Conservation (phyloP, 2,888 invertebrate species). For the Eumacrocentrus americanus region DNA sequence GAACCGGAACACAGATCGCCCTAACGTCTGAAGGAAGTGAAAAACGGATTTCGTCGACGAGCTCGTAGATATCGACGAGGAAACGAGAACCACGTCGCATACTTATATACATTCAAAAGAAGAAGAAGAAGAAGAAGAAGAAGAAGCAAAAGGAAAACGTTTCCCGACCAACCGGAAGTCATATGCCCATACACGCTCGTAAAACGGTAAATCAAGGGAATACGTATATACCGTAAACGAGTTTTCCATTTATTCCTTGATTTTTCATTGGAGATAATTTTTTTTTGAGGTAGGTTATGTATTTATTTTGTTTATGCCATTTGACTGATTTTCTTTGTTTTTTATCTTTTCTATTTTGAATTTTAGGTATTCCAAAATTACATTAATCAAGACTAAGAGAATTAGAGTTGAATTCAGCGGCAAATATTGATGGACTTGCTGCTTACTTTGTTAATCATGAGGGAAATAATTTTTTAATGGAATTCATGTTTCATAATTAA, state of each 20-base stretch:
- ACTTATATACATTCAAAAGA: slow-evolving; percentile 26
- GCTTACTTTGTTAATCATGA: too few species aligned
- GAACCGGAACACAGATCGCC: slow-evolving; percentile 39
- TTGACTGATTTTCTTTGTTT: background rate
- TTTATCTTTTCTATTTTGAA: background rate
- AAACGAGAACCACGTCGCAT: background rate
- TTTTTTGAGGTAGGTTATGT: background rate
- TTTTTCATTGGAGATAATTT: background rate
- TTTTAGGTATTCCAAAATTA: background rate
- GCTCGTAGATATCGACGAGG: background rate
- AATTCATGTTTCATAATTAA: too few species aligned
- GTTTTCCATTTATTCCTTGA: background rate
- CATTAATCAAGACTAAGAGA: too few species aligned
- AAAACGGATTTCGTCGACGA: background rate
- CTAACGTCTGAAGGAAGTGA: background rate
- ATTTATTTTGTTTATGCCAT: background rate
- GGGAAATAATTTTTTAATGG: too few species aligned
- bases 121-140: slow-evolving; percentile 15
- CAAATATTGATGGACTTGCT: too few species aligned
- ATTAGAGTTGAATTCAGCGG: too few species aligned
- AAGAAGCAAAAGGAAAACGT: slow-evolving; percentile 21
- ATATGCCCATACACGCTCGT: slow-evolving; percentile 60
- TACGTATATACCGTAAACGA: too few species aligned
- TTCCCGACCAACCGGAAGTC: slow-evolving; percentile 48
- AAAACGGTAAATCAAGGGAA: slow-evolving; percentile 60